Evolutionary conservation across 1,140 invertebrate genomes (phyloP), one percentile per base, ranked within the genome.

Genomic region (Heliconius hewitsoni): DNA sequence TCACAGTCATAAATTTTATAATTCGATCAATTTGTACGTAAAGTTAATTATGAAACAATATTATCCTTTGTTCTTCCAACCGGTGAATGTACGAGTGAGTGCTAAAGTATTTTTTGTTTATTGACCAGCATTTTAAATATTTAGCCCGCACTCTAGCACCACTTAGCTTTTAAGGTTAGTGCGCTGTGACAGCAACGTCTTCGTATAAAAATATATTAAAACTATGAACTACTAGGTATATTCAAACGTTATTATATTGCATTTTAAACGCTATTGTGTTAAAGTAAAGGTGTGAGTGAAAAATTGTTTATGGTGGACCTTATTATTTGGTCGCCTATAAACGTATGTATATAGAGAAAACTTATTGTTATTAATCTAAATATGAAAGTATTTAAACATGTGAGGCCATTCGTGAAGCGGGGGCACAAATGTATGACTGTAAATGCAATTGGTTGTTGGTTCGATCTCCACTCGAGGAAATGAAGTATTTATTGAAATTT

Each of bases 201-300:
- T 66, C 60, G 60, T 66, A 66, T 66, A 66, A 66, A 57, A 66
- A 66, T 66, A 66, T 66, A 66, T 66, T 66, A 66, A 30, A 66
- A 66, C 60, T 66, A 66, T 66, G 60, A 66, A 60, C 9, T 3
- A 60, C 57, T 46, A 46, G 42, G 42, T 60, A 60, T 60, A 60
- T n/a, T 27, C 23, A 27, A 60, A 30, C 27, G 27, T 30, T 66
- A 66, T 66, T 66, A 66, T 66, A 66, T 66, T 66, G n/a, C 3
- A 30, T 30, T 66, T 66, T 66, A 66, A 30, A 30, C 19, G 11
- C 19, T 23, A 23, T 57, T 57, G n/a, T 57, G 55, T 6, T 8
- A n/a, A 0, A 23, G 55, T 57, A 18, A n/a, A 23, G 55, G 55
- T 9, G 18, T 8, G 0, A 52, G 50, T 5, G 50, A 52, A 52